Evolutionary conservation across 2,888 invertebrate species (phyloP).

Genomic region (Amiota minor): DNA sequence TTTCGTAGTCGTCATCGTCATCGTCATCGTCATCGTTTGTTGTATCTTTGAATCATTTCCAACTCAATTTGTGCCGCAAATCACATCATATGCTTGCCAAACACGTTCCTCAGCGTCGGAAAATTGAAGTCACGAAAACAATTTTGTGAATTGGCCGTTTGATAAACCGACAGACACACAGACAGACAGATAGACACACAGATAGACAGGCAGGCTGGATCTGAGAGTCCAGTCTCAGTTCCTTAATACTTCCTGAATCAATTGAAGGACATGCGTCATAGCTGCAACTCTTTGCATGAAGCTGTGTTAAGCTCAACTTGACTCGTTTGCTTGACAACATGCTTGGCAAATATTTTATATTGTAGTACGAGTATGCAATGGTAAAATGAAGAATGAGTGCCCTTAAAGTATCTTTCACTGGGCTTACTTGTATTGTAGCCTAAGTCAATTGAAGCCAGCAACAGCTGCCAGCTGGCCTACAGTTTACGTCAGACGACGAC

Average conservation of each 20-base stretch:
- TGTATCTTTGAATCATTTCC: slow-evolving; percentile 40
- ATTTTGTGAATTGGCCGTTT: slow-evolving; percentile 73
- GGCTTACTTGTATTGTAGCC: no score
- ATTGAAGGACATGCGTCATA: background rate
- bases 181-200: background rate
- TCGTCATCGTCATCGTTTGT: background rate
- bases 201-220: background rate
- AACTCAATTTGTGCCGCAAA: slow-evolving; percentile 71
- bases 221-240: no score
- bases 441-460: no score
- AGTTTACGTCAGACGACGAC: no score
- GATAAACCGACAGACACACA: background rate
- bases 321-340: no score
- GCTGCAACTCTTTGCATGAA: no score
- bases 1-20: background rate
- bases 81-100: slow-evolving; percentile 74
- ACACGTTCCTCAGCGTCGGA: slow-evolving; percentile 69
- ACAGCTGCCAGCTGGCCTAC: no score
- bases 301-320: no score
- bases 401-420: no score
- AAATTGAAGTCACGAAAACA: slow-evolving; percentile 75
- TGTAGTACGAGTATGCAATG: no score
- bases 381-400: no score
- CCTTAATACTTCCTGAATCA: background rate
- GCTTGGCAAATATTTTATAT: no score